Evolutionary conservation across 2,888 invertebrate species (phyloP).

Genomic region (Heteromyza rotundicornis): DNA sequence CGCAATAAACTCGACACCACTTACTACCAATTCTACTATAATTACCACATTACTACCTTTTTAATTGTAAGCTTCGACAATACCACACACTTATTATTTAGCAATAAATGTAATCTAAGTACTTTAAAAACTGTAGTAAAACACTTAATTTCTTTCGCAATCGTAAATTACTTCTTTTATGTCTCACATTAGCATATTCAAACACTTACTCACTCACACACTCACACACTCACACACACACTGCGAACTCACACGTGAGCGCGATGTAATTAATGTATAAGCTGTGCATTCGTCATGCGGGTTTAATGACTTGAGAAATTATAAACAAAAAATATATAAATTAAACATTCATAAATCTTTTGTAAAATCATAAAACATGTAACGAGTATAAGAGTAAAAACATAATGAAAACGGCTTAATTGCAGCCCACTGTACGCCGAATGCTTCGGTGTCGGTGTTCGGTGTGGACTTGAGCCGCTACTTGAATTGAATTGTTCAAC

Average conservation of each 20-base stretch:
- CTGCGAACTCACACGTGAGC: constrained; percentile 11
- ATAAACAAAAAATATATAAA: constrained; percentile 8
- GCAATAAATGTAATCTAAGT: constrained; percentile 54
- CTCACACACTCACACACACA: constrained; percentile 16
- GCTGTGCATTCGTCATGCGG: constrained; percentile 40
- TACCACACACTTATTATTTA: constrained; percentile 51
- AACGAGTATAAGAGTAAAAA: not conserved
- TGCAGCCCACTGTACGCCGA: not conserved
- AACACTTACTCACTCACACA: constrained; percentile 31
- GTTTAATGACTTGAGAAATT: constrained; percentile 46
- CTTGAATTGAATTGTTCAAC: not conserved
- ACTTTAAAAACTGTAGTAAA: constrained; percentile 42
- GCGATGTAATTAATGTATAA: constrained; percentile 28
- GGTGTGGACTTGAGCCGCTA: not conserved
- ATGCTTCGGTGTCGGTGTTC: not conserved
- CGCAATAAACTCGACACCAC: constrained; percentile 21
- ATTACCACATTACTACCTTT: not conserved
- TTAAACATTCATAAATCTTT: constrained; percentile 24
- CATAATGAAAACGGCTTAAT: not conserved
- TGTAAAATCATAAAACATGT: constrained; percentile 6
- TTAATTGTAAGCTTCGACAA: constrained; percentile 9
- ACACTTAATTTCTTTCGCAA: constrained; percentile 44
- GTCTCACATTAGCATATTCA: constrained; percentile 48
- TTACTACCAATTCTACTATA: not conserved
- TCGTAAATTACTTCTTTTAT: constrained; percentile 51